Base-by-base conservation (phyloP, 2,888 invertebrate genomes). In the Diarsia rubi region DNA sequence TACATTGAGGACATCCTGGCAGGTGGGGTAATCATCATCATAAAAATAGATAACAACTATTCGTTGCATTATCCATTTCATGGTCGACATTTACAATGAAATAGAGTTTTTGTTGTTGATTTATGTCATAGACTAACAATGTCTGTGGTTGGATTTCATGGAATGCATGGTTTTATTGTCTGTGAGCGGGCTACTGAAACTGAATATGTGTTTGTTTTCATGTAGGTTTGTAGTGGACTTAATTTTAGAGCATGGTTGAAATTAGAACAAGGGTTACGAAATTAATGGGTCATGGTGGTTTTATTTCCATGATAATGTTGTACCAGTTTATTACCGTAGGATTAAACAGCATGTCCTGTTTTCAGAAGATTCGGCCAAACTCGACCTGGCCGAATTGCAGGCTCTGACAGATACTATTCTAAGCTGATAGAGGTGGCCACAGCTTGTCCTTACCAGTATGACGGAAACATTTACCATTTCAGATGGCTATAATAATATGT, bases 1-100 rank as follows among this genome's bases (percentile, higher is more conserved):
- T 75, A 78, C 87, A 92, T 92, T 91, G 91, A 91, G 90, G 85
- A 90, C 91, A 92, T 93, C 93, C 93, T 91, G 90, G 76, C 91
- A 90, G 91, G 89, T 90, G 88, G 84, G 85, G 89, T 88, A 87
- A 79, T 86, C 86, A 86, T 86, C 86, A 81, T 88, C 81, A 87
- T 88, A 81, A 86, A 87, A 87, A 84, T 87, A 88, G 87, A 87
- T 86, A 85, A 77, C 79, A 69, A 73, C 78, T 78, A 83, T 82
- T 81, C 66, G 86, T 79, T 82, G 87, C 83, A 85, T 87, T 87
- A 85, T 84, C 76, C 64, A 70, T 79, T 79, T 87, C 88, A 88
- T 72, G 88, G 88, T 75, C 84, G 75, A 72, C 71, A 68, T 52
- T 71, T 77, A 73, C 71, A 82, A 67, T 78, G 57, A 57, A 42